A percentile compares a stretch with the other conserved stretches of the same genome.
Evolutionary conservation across 2,797 vertebrate genomes (phyloP).

Genomic region (Sebastes alutus): DNA sequence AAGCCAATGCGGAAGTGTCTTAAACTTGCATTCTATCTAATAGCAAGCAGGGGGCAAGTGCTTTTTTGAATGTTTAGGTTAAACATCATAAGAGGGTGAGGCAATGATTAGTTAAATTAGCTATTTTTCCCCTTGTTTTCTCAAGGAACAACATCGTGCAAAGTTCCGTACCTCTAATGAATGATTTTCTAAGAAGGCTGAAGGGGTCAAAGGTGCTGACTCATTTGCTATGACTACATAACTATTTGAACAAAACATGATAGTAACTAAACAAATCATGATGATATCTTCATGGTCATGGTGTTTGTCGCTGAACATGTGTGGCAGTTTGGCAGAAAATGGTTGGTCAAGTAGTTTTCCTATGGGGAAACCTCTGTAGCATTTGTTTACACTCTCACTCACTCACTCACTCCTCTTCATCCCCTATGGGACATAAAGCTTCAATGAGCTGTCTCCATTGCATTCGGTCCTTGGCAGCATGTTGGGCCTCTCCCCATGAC

Average conservation of each 20-base stretch:
- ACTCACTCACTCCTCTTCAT: too few species aligned
- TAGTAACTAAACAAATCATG: background rate
- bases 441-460: too few species aligned
- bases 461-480: too few species aligned
- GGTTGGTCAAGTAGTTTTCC: background rate
- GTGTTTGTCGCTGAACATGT: background rate
- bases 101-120: background rate
- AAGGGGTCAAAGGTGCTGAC: background rate
- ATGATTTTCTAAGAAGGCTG: background rate
- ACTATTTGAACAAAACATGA: background rate
- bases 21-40: too few species aligned
- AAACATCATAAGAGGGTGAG: background rate
- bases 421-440: too few species aligned
- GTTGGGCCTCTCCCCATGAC: too few species aligned
- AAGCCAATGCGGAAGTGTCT: too few species aligned
- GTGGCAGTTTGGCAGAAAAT: background rate
- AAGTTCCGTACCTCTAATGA: background rate
- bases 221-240: background rate
- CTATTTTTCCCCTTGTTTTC: background rate
- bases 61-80: background rate
- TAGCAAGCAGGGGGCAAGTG: too few species aligned
- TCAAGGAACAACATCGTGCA: background rate
- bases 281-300: background rate
- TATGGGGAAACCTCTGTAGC: background rate
- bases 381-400: too few species aligned